A percentile compares a stretch with the other conserved stretches of the same genome.
Conservation (phyloP, 2,888 invertebrate genomes). For the Ophion slaviceki region DNA sequence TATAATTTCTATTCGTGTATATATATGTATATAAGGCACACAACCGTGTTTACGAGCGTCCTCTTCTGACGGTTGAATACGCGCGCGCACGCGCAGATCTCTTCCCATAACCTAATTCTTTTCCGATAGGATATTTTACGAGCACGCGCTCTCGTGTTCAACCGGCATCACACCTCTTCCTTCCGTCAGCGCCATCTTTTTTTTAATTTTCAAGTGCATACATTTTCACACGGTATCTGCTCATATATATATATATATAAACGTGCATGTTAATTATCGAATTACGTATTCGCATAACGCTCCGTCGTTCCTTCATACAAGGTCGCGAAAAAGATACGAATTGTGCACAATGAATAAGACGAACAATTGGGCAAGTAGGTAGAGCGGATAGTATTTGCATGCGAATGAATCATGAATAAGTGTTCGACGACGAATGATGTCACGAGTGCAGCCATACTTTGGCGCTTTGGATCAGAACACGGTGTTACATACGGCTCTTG, state of each 20-base stretch:
- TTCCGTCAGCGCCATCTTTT: slow-evolving; percentile 20
- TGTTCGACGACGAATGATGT: background rate
- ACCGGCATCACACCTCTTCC: slow-evolving; percentile 26
- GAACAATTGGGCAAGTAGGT: background rate
- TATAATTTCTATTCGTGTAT: background rate
- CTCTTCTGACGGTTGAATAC: slow-evolving; percentile 53
- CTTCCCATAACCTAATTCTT: slow-evolving; percentile 39
- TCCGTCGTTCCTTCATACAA: background rate
- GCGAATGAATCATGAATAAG: background rate
- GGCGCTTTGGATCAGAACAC: background rate
- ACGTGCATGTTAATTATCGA: background rate
- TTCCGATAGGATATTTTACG: slow-evolving; percentile 27
- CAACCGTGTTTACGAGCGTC: slow-evolving; percentile 64
- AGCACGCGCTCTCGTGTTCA: slow-evolving; percentile 28
- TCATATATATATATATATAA: background rate
- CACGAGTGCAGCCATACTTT: background rate
- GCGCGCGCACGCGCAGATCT: slow-evolving; percentile 57
- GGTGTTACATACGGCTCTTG: no score
- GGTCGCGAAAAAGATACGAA: background rate
- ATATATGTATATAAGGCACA: background rate
- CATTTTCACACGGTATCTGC: background rate
- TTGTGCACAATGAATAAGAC: background rate
- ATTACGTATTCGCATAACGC: background rate
- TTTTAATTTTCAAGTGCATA: background rate
- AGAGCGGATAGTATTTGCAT: background rate